phyloP scores from a whole-genome alignment of 2,113 vertebrate genomes.

The Rousettus leschenaultii region DNA sequence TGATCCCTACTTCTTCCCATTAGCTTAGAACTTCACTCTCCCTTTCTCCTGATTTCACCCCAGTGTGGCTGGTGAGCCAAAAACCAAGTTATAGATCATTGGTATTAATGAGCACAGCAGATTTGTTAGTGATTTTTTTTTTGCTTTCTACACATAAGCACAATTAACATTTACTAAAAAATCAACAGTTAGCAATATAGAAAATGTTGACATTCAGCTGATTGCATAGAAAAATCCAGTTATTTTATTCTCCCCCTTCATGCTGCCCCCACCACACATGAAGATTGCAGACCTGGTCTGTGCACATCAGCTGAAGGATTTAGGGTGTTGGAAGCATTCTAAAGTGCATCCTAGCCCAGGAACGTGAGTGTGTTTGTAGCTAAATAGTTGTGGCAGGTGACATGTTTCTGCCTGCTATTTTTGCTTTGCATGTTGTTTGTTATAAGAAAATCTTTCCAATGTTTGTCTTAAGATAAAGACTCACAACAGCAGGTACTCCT shows the following conservation, averaged over 20 bases:
- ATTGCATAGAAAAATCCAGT: neutral
- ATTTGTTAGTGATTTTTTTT: neutral
- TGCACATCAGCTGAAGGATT: neutral
- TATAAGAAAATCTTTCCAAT: neutral
- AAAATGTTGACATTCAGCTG: neutral
- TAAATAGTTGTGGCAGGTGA: neutral
- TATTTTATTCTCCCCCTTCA: neutral
- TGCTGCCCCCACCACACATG: fast-evolving
- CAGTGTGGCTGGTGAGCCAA: neutral
- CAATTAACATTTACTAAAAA: neutral
- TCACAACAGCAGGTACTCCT: neutral
- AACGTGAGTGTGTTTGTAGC: neutral
- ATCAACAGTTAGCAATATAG: neutral
- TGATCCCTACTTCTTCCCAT: neutral
- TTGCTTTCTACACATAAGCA: neutral
- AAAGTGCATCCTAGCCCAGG: neutral
- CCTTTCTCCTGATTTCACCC: neutral
- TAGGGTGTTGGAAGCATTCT: neutral
- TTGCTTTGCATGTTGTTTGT: neutral
- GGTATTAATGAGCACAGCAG: neutral
- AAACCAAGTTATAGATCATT: neutral
- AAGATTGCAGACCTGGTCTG: neutral
- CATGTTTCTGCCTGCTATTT: neutral
- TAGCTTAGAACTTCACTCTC: neutral
- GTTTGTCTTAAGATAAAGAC: neutral